phyloP scores from a whole-genome alignment of 2,888 invertebrate genomes.

The Tridacna crocea region DNA sequence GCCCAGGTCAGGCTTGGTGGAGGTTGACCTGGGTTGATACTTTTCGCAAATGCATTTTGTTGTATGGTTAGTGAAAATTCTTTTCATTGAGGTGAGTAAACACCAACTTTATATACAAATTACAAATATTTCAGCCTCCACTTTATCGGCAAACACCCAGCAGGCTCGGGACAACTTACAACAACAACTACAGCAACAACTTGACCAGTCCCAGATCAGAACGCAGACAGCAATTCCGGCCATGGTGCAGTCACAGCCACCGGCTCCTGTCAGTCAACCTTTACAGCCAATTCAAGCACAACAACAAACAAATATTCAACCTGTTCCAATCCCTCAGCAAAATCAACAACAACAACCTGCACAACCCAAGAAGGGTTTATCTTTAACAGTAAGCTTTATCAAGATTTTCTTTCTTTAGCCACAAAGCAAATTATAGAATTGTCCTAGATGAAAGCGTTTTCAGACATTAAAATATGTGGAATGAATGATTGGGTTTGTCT shows the following conservation, averaged over 20 bases:
- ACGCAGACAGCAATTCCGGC: constrained; percentile 52
- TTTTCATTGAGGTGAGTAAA: no score
- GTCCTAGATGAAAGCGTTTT: no score
- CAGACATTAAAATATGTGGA: no score
- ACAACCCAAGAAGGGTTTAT: constrained; percentile 81
- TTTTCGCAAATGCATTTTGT: no score
- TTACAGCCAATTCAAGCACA: constrained; percentile 55
- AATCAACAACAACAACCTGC: constrained; percentile 66
- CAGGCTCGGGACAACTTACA: constrained; percentile 82
- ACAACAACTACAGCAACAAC: constrained; percentile 80
- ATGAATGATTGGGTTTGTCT: no score
- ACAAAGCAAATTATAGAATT: not conserved
- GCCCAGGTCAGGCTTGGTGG: no score
- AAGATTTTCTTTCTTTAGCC: no score
- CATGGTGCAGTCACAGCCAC: constrained; percentile 20
- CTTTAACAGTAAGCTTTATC: constrained; percentile 80
- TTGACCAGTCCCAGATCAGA: constrained; percentile 75
- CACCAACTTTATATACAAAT: no score
- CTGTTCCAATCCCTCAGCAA: constrained; percentile 22
- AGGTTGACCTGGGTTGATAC: no score
- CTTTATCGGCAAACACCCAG: constrained; percentile 63
- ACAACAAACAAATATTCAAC: constrained; percentile 45
- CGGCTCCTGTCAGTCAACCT: constrained; percentile 57
- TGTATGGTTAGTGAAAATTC: no score
- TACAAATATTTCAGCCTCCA: constrained; percentile 35